Evolutionary conservation across 53 echinoderm and acorn worm genomes (phyloP), one percentile per base, ranked within the genome.

Genomic region (Actinopyga echinites): DNA sequence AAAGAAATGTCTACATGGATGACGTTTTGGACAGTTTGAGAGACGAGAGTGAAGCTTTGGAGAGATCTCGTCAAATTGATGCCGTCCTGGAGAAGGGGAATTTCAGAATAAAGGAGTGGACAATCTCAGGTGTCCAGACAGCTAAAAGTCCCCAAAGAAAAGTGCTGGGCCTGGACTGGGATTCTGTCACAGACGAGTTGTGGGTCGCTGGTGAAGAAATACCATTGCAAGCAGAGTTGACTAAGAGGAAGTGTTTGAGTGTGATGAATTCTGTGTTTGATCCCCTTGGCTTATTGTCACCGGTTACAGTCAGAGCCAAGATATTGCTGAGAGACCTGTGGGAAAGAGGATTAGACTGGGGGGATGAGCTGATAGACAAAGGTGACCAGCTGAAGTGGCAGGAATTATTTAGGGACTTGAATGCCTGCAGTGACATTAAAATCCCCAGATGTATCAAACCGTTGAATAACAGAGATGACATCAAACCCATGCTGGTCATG

Each of bases 81-180:
- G 21, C 43, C 17, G 7, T 80, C 4, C 82, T 89, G 17, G 26
- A 15, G 10, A 37, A 71, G 28, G 85, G 83, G 36, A 86, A 86
- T 24, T 87, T 87, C 60, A 66, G 45, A 6, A 86, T 90, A 8
- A 86, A 87, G 57, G 83, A 65, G 3, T 87, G 91, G 91, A 56
- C 64, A 23, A 79, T 86, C 3, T 61, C 62, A 30, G 62, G 62
- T 8, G 20, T 1, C 26, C 26, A 21, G 26, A 61, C 44, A 44
- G 44, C 11, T 13, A 44, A 44, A 13, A 44, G 44, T 44, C 10
- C 10, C 7, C 44, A 44, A 44, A 44, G 65, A 77, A 17, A 31
- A 65, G 11, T 31, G 21, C 26, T 33, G 78, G 24, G 36, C 25
- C 33, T 62, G 49, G 24, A 23, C 74, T 20, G 61, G 32, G 64